Evolutionary conservation across 2,113 vertebrate species (phyloP).

Genomic region (Ceuthmochares aereus): DNA sequence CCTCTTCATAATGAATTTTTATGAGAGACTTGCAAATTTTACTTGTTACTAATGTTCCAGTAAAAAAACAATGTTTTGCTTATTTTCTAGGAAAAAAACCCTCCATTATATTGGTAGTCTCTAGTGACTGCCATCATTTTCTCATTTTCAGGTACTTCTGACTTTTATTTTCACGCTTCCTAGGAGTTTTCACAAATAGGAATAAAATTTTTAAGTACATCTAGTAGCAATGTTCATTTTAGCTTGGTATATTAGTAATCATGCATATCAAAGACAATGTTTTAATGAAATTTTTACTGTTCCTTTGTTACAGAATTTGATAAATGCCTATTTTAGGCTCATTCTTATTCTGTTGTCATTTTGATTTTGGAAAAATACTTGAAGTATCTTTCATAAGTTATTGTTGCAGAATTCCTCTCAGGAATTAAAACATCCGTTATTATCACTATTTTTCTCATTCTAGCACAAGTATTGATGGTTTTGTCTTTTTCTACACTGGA

Average conservation of each 20-base stretch:
- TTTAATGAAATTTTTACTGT: not conserved
- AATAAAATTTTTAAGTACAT: not conserved
- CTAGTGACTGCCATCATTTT: not conserved
- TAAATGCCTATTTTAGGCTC: not conserved
- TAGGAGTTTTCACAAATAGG: not conserved
- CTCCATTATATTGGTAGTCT: not conserved
- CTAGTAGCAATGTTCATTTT: not conserved
- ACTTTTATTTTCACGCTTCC: not conserved
- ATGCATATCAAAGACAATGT: not conserved
- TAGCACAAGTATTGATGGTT: not conserved
- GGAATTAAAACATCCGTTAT: not conserved
- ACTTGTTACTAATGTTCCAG: not conserved
- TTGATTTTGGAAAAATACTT: not conserved
- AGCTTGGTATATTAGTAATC: not conserved
- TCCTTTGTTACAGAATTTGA: not conserved
- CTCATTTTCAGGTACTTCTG: not conserved
- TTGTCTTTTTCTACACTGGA: not conserved
- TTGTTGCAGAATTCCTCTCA: not conserved
- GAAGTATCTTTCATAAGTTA: not conserved
- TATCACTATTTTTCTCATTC: not conserved
- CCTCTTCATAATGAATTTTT: not conserved
- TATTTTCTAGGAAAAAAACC: not conserved
- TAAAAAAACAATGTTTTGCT: not conserved
- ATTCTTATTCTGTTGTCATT: not conserved
- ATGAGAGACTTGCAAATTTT: not conserved